phyloP scores from a whole-genome alignment of 2,113 vertebrate genomes.

The Damaliscus lunatus region DNA sequence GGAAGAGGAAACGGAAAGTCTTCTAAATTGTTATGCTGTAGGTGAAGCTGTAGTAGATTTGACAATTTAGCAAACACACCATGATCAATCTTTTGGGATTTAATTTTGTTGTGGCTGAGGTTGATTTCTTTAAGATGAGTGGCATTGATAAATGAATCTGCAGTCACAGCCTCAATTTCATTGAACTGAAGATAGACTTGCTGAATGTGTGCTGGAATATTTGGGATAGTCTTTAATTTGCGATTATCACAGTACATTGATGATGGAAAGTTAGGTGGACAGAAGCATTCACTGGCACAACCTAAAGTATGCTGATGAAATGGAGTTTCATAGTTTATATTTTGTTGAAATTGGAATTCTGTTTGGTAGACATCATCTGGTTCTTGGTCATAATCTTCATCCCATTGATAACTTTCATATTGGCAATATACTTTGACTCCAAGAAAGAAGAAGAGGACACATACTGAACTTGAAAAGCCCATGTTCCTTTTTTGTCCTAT shows the following conservation, averaged over 20 bases:
- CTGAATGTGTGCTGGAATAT: constrained; percentile 81
- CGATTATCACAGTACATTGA: constrained; percentile 88
- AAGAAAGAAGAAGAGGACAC: constrained; percentile 72
- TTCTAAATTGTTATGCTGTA: constrained; percentile 85
- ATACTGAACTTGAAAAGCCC: constrained; percentile 66
- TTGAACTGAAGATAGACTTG: constrained; percentile 87
- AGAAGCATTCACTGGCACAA: constrained; percentile 85
- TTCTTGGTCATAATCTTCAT: constrained; percentile 80
- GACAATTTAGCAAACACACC: constrained; percentile 82
- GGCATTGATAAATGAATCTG: constrained; percentile 81
- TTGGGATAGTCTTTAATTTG: constrained; percentile 83
- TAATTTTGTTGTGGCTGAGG: constrained; percentile 86
- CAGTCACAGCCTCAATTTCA: constrained; percentile 82
- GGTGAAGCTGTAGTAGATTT: constrained; percentile 81
- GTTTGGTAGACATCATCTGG: constrained; percentile 69
- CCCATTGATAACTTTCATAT: constrained; percentile 80
- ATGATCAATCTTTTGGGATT: constrained; percentile 79
- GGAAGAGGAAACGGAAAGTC: constrained; percentile 84
- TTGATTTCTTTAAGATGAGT: constrained; percentile 86
- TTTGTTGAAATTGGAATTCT: constrained; percentile 72
- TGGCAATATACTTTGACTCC: constrained; percentile 77
- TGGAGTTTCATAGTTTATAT: constrained; percentile 60
- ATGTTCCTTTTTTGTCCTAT: constrained; percentile 76
- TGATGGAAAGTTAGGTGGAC: constrained; percentile 80
- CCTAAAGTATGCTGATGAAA: constrained; percentile 50